These are phyloP conservation scores for Girardia tigrina DNA, from an alignment of 2,888 invertebrate species.

Conservation along the genomic window DNA sequence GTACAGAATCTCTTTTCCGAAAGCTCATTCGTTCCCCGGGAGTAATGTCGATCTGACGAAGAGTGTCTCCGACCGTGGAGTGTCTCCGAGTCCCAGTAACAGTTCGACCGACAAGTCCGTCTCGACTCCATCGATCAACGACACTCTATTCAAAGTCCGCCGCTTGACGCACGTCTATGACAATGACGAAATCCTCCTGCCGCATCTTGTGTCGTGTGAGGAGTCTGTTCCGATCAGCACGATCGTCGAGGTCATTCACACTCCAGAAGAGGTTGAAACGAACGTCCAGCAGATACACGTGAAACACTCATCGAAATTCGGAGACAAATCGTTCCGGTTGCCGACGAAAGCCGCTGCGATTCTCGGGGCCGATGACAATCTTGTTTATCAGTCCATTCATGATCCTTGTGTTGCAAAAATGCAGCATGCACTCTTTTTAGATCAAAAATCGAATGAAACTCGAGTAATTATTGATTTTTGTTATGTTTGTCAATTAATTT, in stretches of 20 bases:
- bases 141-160: not conserved
- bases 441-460: not conserved
- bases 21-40: not conserved
- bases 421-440: not conserved
- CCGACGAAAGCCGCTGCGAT: conserved; percentile 2
- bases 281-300: not conserved
- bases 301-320: not conserved
- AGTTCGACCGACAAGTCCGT: not conserved
- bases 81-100: not conserved
- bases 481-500: too few relatives aligned
- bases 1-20: not conserved
- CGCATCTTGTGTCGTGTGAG: not conserved
- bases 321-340: not conserved
- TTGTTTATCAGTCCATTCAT: not conserved
- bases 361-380: not conserved
- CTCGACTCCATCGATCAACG: conserved; percentile 3
- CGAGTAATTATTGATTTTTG: too few relatives aligned
- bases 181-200: not conserved
- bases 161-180: conserved; percentile 10
- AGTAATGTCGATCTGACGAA: not conserved
- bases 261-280: not conserved
- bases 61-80: not conserved
- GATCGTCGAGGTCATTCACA: not conserved
- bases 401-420: not conserved
- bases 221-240: not conserved